These are phyloP conservation scores for Eudyptes chrysolophus DNA, from an alignment of 2,113 vertebrate species.

Conservation along the genomic window DNA sequence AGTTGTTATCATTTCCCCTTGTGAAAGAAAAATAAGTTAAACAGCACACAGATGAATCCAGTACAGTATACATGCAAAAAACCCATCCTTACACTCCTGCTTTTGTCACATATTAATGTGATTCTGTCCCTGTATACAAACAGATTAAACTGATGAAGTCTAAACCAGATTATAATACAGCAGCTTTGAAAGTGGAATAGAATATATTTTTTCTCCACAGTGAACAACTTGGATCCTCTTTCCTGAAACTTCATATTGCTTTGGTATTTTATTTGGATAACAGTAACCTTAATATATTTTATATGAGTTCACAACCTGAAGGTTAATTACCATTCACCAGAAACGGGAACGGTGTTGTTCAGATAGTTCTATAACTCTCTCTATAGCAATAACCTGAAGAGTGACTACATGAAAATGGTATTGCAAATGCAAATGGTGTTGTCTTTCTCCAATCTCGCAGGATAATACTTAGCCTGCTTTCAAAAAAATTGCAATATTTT, in stretches of 20 bases:
- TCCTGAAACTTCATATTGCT: neutral
- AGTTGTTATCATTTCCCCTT: neutral
- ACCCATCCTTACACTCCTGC: neutral
- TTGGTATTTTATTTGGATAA: constrained; percentile 17
- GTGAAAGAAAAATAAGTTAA: neutral
- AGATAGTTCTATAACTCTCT: neutral
- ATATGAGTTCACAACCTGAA: neutral
- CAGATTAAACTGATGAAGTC: neutral
- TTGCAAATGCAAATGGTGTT: neutral
- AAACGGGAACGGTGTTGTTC: neutral
- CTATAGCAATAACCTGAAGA: neutral
- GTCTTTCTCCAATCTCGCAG: neutral
- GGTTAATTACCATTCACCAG: constrained; percentile 12
- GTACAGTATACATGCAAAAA: neutral
- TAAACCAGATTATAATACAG: neutral
- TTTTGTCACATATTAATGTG: neutral
- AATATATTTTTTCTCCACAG: neutral
- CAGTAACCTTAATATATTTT: neutral
- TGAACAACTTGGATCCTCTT: neutral
- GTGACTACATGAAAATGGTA: neutral
- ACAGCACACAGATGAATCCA: neutral
- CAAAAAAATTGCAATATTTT: neutral
- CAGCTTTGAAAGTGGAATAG: neutral
- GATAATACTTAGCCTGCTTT: neutral
- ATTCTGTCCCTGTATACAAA: neutral